These are phyloP conservation scores for Cephalopachus bancanus DNA, from an alignment of 2,797 vertebrate genomes.

Conservation along the genomic window DNA sequence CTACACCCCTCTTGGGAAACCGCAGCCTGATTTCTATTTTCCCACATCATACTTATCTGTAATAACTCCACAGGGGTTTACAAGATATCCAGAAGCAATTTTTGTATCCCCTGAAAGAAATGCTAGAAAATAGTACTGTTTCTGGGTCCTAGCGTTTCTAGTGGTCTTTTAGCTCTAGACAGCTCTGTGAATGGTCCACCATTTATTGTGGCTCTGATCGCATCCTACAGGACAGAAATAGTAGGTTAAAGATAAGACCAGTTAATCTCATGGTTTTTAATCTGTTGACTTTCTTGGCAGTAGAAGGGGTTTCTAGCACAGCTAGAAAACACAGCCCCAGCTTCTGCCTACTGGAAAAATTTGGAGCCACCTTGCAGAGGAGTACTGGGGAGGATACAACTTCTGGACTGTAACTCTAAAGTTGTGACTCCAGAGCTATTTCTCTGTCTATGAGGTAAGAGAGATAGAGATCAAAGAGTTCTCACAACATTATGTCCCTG, in stretches of 20 bases:
- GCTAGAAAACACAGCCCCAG: not conserved
- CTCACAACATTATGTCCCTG: not conserved
- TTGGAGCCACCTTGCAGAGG: not conserved
- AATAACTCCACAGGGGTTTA: not conserved
- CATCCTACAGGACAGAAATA: slow-evolving; percentile 46
- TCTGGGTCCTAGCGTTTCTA: not conserved
- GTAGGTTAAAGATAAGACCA: not conserved
- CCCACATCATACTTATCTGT: not conserved
- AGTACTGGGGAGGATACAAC: not conserved
- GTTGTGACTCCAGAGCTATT: not conserved
- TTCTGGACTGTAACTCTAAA: slow-evolving; percentile 23
- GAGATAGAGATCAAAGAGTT: not conserved
- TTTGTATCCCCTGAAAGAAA: slow-evolving; percentile 46
- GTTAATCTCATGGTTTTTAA: slow-evolving; percentile 49
- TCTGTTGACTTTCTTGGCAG: slow-evolving; percentile 57
- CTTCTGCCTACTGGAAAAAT: slow-evolving; percentile 29
- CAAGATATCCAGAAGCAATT: not conserved
- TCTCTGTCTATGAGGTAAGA: not conserved
- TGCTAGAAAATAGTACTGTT: not conserved
- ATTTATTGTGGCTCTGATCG: not conserved
- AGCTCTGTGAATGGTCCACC: not conserved
- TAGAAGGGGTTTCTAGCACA: slow-evolving; percentile 33
- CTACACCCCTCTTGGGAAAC: slow-evolving; percentile 25
- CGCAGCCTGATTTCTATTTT: not conserved
- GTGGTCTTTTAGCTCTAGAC: not conserved